Percentiles rank a stretch among this genome's conserved stretches.
Evolutionary conservation across 2,888 invertebrate genomes (phyloP).

Genomic region (Altica lythri): DNA sequence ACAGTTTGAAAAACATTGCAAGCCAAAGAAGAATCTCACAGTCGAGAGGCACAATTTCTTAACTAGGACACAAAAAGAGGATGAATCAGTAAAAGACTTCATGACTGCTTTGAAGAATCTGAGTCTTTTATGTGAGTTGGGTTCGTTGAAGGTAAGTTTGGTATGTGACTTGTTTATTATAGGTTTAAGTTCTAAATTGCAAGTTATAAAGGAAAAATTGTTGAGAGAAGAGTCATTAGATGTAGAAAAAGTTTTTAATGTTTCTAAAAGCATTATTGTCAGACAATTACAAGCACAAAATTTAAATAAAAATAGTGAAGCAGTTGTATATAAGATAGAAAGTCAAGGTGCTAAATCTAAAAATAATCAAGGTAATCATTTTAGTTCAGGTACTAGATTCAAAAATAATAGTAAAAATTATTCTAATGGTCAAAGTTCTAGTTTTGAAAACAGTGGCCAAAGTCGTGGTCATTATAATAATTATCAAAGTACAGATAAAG

Average conservation of each 20-base stretch:
- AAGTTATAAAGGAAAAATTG: conserved; percentile 9
- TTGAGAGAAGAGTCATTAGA: conserved; percentile 6
- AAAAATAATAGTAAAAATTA: not conserved
- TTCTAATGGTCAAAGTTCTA: not conserved
- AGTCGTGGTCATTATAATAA: too few relatives aligned
- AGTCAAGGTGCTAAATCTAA: not conserved
- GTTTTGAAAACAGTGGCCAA: not conserved
- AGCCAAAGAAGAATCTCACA: not conserved
- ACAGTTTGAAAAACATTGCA: not conserved
- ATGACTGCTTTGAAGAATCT: conserved; percentile 4
- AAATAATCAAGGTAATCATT: not conserved
- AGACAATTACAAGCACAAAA: conserved; percentile 5
- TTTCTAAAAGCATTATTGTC: conserved; percentile 1
- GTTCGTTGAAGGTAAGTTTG: conserved; percentile 1
- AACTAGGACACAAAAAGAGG: not conserved
- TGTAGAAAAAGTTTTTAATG: not conserved
- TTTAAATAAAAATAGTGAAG: not conserved
- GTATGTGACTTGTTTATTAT: conserved; percentile 13
- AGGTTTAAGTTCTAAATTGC: conserved; percentile 1
- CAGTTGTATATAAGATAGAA: not conserved
- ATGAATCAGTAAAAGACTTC: conserved; percentile 4
- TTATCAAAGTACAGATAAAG: not conserved
- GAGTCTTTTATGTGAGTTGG: conserved; percentile 2
- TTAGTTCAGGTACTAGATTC: not conserved
- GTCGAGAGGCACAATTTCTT: not conserved